Conservation (phyloP, 2,888 invertebrate species). For the Cheilosia vulpina region DNA sequence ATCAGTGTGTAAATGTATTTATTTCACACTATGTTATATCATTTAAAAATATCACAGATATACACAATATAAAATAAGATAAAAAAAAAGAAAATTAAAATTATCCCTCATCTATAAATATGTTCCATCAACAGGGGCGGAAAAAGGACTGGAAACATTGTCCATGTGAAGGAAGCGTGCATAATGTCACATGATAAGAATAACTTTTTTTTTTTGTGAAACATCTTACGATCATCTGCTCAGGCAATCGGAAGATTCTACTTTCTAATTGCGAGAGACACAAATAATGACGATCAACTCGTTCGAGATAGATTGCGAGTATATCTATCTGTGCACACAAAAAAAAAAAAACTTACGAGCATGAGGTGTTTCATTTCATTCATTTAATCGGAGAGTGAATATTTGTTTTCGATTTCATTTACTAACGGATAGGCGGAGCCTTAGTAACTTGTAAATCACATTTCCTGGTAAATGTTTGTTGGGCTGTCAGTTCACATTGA, state of each 20-base stretch:
- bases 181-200: constrained; percentile 66
- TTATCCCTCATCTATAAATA: constrained; percentile 39
- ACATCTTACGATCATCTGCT: constrained; percentile 37
- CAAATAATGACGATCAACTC: constrained; percentile 19
- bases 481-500: too few relatives aligned
- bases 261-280: constrained; percentile 14
- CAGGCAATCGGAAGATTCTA: constrained; percentile 19
- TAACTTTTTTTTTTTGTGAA: constrained; percentile 18
- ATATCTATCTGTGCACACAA: constrained; percentile 15
- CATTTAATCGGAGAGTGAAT: constrained; percentile 7
- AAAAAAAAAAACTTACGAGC: background rate
- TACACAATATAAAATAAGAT: constrained; percentile 20
- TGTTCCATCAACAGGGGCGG: background rate
- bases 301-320: constrained; percentile 26
- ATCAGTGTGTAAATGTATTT: constrained; percentile 5
- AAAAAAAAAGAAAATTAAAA: constrained; percentile 7
- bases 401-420: constrained; percentile 23
- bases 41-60: constrained; percentile 15
- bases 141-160: constrained; percentile 38
- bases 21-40: background rate
- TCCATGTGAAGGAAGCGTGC: constrained; percentile 61
- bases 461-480: background rate
- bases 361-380: constrained; percentile 2
- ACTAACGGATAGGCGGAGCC: background rate
- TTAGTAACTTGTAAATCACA: background rate